Conservation (phyloP, 2,888 invertebrate genomes). For the Agrotis segetum region DNA sequence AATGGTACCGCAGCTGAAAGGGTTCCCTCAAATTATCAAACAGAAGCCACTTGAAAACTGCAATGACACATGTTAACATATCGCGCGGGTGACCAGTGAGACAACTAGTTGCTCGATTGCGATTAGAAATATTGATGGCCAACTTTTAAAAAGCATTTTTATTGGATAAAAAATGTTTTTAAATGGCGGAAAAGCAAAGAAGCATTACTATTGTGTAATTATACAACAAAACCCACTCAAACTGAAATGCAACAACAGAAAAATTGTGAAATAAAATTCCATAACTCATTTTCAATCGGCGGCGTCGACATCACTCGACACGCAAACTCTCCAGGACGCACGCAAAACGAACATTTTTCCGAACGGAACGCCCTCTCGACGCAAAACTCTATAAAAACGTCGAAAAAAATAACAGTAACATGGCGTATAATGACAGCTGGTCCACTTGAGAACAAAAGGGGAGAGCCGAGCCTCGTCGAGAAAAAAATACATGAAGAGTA, state of each 20-base stretch:
- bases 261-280: constrained; percentile 81
- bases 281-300: constrained; percentile 88
- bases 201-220: constrained; percentile 37
- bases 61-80: constrained; percentile 89
- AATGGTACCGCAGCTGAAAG: constrained; percentile 75
- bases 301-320: constrained; percentile 86
- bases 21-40: constrained; percentile 86
- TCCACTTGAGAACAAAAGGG: constrained; percentile 91
- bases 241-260: constrained; percentile 76
- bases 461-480: constrained; percentile 89
- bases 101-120: constrained; percentile 58
- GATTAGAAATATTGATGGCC: neutral
- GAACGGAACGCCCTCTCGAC: constrained; percentile 89
- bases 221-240: constrained; percentile 75
- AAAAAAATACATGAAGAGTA: constrained; percentile 90
- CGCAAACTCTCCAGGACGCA: constrained; percentile 89
- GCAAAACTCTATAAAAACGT: constrained; percentile 90
- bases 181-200: constrained; percentile 23
- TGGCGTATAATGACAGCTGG: constrained; percentile 92
- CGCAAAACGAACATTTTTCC: constrained; percentile 91
- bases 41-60: constrained; percentile 87
- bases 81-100: constrained; percentile 65
- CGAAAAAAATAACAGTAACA: constrained; percentile 91
- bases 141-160: neutral
- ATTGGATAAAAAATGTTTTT: constrained; percentile 7